Evolutionary conservation across 2,113 vertebrate species (phyloP), one percentile per base, ranked within the genome.

Genomic region (Sclerurus mexicanus): DNA sequence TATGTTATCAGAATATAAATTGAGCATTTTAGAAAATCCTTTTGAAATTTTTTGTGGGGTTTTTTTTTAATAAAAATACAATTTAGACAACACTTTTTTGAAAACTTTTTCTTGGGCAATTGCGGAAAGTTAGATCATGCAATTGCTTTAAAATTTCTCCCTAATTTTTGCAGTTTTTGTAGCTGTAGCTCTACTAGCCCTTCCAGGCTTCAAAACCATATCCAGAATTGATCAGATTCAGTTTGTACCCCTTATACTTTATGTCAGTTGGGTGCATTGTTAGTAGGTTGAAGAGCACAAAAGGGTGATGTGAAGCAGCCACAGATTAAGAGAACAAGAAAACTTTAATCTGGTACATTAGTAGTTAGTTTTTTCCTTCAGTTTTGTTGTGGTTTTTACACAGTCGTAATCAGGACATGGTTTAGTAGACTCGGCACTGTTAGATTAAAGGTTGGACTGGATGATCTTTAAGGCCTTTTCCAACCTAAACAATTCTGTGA

Each of bases 301-400:
- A 83, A 25, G 4, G 35, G 15, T 67, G 44, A 68, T 10, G 14
- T 46, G 46, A 82, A 75, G 39, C 3, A 89, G 23, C 11, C 55
- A 74, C 35, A 75, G 30, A 69, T 44, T 24, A 62, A 66, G 49
- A 71, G 9, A 84, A 31, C 2, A 64, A 55, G 83, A 50, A 47
- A n/a, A 39, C 3, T 55, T 81, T 20, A 55, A 64, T 18, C 23
- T 74, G 25, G 7, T 59, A 22, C 33, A 35, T 59, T 30, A 39
- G 23, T 23, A 86, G 9, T 8, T 53, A 28, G 2, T 0, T 5
- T 1, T 7, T 50, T 44, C 5, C 20, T 82, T n/a, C 23, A 27
- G 46, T 39, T 67, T 56, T 20, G 6, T 12, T 89, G 64, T 42
- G 9, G 7, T 83, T 90, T 75, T 30, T 72, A 62, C 24, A 84